These are phyloP conservation scores for Macquaria ambigua DNA, from an alignment of 2,113 vertebrate species.

Conservation along the genomic window DNA sequence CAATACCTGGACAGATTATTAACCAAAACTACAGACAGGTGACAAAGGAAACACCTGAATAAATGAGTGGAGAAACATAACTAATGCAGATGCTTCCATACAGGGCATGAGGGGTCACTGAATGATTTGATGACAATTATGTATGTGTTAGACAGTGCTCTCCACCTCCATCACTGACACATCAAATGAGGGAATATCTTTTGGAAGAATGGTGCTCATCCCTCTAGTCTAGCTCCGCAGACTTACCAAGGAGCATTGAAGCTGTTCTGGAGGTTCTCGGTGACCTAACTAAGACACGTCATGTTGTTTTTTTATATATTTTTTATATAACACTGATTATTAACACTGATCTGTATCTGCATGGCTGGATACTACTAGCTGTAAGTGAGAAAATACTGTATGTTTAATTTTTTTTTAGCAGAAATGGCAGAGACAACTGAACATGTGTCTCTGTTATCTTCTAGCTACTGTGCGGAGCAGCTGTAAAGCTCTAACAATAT, in stretches of 20 bases:
- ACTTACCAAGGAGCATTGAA: neutral
- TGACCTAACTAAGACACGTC: too few relatives aligned
- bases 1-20: neutral
- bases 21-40: neutral
- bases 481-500: conserved; percentile 18
- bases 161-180: neutral
- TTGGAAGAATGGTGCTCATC: too few relatives aligned
- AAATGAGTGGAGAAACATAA: neutral
- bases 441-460: conserved; percentile 10
- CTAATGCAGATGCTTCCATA: neutral
- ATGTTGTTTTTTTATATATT: too few relatives aligned
- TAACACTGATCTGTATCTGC: neutral
- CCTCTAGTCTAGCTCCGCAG: neutral
- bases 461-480: conserved; percentile 8
- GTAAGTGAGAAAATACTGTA: neutral
- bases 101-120: too few relatives aligned
- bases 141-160: neutral
- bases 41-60: neutral
- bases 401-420: neutral
- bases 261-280: too few relatives aligned
- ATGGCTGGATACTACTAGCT: neutral
- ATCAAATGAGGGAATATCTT: too few relatives aligned
- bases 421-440: neutral
- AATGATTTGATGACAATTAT: too few relatives aligned
- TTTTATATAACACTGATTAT: too few relatives aligned